Evolutionary conservation across 2,113 vertebrate species (phyloP).

Genomic region (Sinocyclocheilus maitianheensis): DNA sequence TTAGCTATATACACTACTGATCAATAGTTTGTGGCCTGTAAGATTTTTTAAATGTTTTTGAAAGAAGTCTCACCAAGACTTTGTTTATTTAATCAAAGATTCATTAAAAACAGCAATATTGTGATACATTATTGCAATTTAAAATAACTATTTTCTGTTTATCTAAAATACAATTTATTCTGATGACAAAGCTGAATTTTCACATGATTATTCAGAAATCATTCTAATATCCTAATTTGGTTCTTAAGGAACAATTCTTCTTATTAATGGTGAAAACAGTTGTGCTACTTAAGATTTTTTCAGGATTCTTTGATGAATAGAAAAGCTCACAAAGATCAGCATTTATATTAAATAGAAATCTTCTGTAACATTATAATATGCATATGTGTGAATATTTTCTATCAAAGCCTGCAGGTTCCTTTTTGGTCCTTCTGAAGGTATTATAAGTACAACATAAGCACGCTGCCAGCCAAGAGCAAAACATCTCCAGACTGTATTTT

Average conservation of each 20-base stretch:
- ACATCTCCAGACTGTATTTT: constrained; percentile 66
- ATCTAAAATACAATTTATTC: neutral
- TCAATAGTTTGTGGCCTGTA: neutral
- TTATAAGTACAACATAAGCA: constrained; percentile 69
- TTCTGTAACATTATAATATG: neutral
- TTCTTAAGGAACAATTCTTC: neutral
- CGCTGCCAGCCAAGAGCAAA: constrained; percentile 72
- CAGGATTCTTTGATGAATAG: neutral
- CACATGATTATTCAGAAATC: neutral
- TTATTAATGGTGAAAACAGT: neutral
- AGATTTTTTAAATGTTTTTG: neutral
- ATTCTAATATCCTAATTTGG: neutral
- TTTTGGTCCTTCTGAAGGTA: constrained; percentile 86
- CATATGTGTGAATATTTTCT: neutral
- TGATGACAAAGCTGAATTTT: neutral
- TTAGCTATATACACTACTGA: neutral
- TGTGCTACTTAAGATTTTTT: neutral
- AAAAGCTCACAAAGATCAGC: neutral
- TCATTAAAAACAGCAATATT: neutral
- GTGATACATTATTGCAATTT: no score
- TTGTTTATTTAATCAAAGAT: neutral
- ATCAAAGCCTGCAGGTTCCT: constrained; percentile 86
- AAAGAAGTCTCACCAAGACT: neutral
- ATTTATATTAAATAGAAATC: neutral
- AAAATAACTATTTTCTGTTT: no score